Evolutionary conservation across 1,140 invertebrate species (phyloP).

Genomic region (Lasaia peninsularis): DNA sequence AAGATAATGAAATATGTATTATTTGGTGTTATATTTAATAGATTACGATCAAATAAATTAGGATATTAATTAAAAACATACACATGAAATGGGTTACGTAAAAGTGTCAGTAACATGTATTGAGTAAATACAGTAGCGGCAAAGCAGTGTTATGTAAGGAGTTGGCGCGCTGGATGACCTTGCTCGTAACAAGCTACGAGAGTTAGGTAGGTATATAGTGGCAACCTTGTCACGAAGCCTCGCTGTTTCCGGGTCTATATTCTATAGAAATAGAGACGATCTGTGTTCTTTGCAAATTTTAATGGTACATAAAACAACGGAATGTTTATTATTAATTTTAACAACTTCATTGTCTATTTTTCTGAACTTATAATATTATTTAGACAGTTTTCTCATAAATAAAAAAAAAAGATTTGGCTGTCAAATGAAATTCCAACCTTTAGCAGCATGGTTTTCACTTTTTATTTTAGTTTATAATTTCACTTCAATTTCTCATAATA

Average conservation of each 20-base stretch:
- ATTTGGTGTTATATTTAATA: too few relatives aligned
- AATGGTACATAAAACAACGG: too few relatives aligned
- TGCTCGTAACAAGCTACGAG: constrained; percentile 37
- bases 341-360: too few relatives aligned
- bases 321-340: too few relatives aligned
- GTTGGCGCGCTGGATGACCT: constrained; percentile 36
- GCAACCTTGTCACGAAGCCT: constrained; percentile 60
- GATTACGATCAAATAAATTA: constrained; percentile 17
- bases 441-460: too few relatives aligned
- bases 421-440: too few relatives aligned
- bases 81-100: constrained; percentile 7
- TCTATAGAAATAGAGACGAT: constrained; percentile 41
- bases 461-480: too few relatives aligned
- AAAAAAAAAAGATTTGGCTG: too few relatives aligned
- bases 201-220: constrained; percentile 28
- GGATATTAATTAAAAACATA: neutral
- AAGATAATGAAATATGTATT: too few relatives aligned
- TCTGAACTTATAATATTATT: too few relatives aligned
- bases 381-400: too few relatives aligned
- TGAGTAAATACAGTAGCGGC: constrained; percentile 18
- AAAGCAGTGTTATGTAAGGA: constrained; percentile 53
- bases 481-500: too few relatives aligned
- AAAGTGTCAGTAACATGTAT: constrained; percentile 10
- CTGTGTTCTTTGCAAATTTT: constrained; percentile 24
- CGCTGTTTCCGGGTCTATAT: constrained; percentile 60